Base-by-base conservation (phyloP, 2,888 invertebrate species). In the Hirtodrosophila alboralis region DNA sequence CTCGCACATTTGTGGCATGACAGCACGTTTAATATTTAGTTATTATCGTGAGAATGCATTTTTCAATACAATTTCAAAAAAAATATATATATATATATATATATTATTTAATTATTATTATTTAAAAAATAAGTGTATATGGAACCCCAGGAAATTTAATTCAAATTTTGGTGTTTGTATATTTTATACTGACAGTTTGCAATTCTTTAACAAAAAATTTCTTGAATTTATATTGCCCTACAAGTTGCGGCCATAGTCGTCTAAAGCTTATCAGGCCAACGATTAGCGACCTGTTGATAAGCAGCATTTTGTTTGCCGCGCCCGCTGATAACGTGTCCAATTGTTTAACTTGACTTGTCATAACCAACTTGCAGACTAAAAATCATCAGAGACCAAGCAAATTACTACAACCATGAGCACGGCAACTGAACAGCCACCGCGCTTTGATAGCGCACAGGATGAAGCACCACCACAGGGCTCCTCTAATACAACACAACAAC, bases 391-490 rank as follows among this genome's bases (percentile, higher is more conserved):
- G 18, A 28, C 31, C 6, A n/a, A 18, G 26, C 18, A 12, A 9
- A 53, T 44, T 31, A 53, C 36, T 18, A n/a, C 16, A 47, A 53
- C 57, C 53, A 84, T 88, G 88, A 89, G 80, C 62, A 75, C 77
- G 74, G 59, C 79, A 71, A 86, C 58, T 14, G 80, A 81, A 12
- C 65, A 83, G 48, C 18, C 61, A n/a, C 63, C 53, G 48, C 61
- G 65, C 51, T 57, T 58, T 36, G 85, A 81, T 28, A 75, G 62
- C 60, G 77, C 72, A 23, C 53, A 62, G 23, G 66, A 57, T 16
- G 78, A 83, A 65, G 57, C 34, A 37, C 44, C 34, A 37, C 44
- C 34, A 21, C 23, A 44, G 4, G 43, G 33, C 6, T 13, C 67
- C 18, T 41, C 70, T 0, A 58, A 37, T 37, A 53, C 65, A 51